phyloP scores from a whole-genome alignment of 2,888 invertebrate genomes.

The Acrocyrtus sp. region DNA sequence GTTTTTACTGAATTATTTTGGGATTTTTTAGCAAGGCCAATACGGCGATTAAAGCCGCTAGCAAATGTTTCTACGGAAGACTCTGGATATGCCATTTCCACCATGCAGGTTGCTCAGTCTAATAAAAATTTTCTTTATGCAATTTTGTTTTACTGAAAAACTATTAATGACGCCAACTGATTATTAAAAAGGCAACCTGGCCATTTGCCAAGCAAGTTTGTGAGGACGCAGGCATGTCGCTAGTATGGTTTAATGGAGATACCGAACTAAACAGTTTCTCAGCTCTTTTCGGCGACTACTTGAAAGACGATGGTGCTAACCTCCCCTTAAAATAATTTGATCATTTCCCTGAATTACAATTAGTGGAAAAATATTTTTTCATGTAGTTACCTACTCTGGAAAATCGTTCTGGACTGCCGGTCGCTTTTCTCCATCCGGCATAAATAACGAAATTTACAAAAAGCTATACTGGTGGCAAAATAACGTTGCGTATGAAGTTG shows the following conservation, averaged over 20 bases:
- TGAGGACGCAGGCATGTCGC: slow-evolving; percentile 25
- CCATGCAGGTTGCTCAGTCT: slow-evolving; percentile 1
- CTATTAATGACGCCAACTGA: neutral
- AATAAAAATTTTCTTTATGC: neutral
- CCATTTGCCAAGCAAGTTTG: slow-evolving; percentile 40
- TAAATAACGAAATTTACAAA: neutral
- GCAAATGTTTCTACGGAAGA: neutral
- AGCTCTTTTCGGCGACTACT: no score
- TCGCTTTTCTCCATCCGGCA: slow-evolving; percentile 16
- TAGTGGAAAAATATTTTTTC: no score
- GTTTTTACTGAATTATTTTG: neutral
- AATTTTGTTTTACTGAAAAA: neutral
- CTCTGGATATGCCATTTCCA: slow-evolving; percentile 18
- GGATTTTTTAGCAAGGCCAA: slow-evolving; percentile 21
- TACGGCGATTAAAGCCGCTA: neutral
- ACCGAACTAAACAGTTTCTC: slow-evolving; percentile 10
- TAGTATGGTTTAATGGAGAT: slow-evolving; percentile 29
- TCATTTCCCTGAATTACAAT: no score
- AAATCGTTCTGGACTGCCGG: slow-evolving; percentile 40
- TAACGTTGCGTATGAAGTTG: slow-evolving; percentile 2
- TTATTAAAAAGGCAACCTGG: slow-evolving; percentile 26
- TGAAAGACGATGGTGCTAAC: slow-evolving; percentile 8
- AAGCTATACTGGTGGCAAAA: slow-evolving; percentile 29
- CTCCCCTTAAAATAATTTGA: neutral
- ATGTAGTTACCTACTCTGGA: no score